These are phyloP conservation scores for Lepidochitona cinerea DNA, from an alignment of 2,888 invertebrate species.

Conservation along the genomic window DNA sequence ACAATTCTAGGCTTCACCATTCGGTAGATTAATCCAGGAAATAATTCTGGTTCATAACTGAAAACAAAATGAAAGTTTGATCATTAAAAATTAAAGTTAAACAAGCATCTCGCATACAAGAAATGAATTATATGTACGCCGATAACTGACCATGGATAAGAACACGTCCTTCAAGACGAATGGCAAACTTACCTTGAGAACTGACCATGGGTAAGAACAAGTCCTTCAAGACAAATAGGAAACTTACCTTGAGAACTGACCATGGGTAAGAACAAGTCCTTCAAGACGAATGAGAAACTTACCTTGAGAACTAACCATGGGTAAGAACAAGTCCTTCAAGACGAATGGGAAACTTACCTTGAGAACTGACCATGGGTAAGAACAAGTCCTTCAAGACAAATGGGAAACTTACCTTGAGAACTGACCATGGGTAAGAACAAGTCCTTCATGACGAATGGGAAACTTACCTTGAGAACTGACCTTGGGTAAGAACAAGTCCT, in stretches of 20 bases:
- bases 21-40: constrained; percentile 98
- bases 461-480: constrained; percentile 79
- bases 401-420: constrained; percentile 80
- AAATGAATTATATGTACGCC: no score
- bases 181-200: neutral
- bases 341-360: constrained; percentile 79
- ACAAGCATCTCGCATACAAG: no score
- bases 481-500: constrained; percentile 85
- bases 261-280: constrained; percentile 85
- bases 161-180: neutral
- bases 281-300: constrained; percentile 87
- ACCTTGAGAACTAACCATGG: constrained; percentile 89
- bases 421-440: constrained; percentile 86
- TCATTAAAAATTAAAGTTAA: neutral
- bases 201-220: no score
- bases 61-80: constrained; percentile 34
- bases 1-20: constrained; percentile 98
- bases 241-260: constrained; percentile 79
- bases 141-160: neutral
- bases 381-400: constrained; percentile 83
- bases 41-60: constrained; percentile 97
- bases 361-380: constrained; percentile 87
- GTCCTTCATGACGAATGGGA: constrained; percentile 84
- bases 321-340: constrained; percentile 85
- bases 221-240: no score